phyloP scores from a whole-genome alignment of 2,888 invertebrate genomes.

The Hirtodrosophila duncani region DNA sequence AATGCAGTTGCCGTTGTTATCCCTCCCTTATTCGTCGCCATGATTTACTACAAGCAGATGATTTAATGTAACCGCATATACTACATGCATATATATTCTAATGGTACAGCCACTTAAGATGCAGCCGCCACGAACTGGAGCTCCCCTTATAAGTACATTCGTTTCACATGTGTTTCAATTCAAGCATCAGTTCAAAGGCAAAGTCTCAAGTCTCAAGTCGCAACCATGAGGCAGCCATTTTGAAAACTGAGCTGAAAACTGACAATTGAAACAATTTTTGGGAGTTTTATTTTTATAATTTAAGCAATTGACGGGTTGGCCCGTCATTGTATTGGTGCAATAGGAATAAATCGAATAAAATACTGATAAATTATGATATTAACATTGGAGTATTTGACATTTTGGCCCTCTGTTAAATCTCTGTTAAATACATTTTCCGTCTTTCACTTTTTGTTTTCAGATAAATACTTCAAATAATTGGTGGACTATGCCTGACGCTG shows the following conservation, averaged over 20 bases:
- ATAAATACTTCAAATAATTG: too few relatives aligned
- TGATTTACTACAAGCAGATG: slow-evolving; percentile 72
- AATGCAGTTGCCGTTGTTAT: slow-evolving; percentile 31
- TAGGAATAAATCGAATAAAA: too few relatives aligned
- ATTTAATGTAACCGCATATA: slow-evolving; percentile 71
- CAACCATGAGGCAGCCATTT: slow-evolving; percentile 51
- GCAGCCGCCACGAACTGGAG: slow-evolving; percentile 33
- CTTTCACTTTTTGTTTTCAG: too few relatives aligned
- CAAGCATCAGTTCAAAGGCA: slow-evolving; percentile 34
- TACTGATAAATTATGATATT: too few relatives aligned
- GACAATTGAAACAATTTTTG: slow-evolving; percentile 24
- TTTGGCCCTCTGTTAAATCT: too few relatives aligned
- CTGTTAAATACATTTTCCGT: too few relatives aligned
- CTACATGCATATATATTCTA: background rate
- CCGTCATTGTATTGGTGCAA: too few relatives aligned
- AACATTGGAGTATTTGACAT: too few relatives aligned
- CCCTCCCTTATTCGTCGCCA: slow-evolving; percentile 23
- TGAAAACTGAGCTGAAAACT: slow-evolving; percentile 48
- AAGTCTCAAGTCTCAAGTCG: slow-evolving; percentile 9
- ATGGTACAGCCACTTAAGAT: slow-evolving; percentile 31
- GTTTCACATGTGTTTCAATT: slow-evolving; percentile 60
- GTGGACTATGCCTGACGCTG: too few relatives aligned
- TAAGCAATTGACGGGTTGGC: too few relatives aligned
- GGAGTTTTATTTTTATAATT: too few relatives aligned
- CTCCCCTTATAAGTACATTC: slow-evolving; percentile 41